phyloP scores from a whole-genome alignment of 2,888 invertebrate genomes.

The Epinotia ramella region DNA sequence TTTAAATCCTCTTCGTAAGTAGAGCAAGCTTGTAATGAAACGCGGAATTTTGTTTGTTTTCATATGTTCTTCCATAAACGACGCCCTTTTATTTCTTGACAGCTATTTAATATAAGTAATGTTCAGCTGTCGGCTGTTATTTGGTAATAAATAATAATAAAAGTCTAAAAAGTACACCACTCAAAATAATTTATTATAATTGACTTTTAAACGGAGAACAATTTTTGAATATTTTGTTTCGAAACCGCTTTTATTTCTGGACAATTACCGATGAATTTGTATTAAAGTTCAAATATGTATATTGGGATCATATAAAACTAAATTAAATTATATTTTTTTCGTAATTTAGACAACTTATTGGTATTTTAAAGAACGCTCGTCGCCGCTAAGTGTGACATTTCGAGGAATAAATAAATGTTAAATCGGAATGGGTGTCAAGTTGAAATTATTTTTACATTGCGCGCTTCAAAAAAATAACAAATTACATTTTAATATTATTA shows the following conservation, averaged over 20 bases:
- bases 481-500: too few relatives aligned
- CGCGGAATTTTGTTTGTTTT: conserved; percentile 23
- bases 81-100: conserved; percentile 20
- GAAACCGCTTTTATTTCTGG: conserved; percentile 27
- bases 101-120: conserved; percentile 15
- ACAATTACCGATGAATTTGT: conserved; percentile 17
- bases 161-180: conserved; percentile 20
- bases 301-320: conserved; percentile 16
- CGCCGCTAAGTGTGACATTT: not conserved
- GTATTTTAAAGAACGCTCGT: conserved; percentile 4
- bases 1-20: not conserved
- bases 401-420: not conserved
- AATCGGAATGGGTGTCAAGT: not conserved
- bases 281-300: conserved; percentile 7
- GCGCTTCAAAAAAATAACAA: not conserved
- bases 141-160: conserved; percentile 31
- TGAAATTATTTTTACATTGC: not conserved
- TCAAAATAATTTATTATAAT: conserved; percentile 31
- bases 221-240: conserved; percentile 21
- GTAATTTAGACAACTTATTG: not conserved
- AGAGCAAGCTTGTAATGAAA: conserved; percentile 4
- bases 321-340: not conserved
- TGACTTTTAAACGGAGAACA: conserved; percentile 32
- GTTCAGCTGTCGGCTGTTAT: conserved; percentile 14
- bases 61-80: not conserved